Percentiles rank a stretch among this genome's conserved stretches.
Conservation (phyloP, 2,797 vertebrate species). For the Halcyon smyrnensis region DNA sequence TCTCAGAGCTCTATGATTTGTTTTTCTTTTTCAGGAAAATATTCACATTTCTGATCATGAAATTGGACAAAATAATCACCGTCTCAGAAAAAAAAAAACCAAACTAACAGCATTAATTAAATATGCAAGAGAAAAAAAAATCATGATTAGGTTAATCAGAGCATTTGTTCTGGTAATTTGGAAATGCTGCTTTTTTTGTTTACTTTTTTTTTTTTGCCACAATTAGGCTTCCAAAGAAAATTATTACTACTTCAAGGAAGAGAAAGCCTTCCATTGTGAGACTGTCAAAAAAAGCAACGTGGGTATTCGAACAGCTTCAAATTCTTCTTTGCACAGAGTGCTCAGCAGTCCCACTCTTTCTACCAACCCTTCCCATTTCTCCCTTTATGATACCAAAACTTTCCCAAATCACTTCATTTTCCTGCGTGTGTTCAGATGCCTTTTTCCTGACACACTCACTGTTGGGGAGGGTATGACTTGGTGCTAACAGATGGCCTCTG, state of each 20-base stretch:
- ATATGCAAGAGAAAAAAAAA: neutral
- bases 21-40: neutral
- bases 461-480: fast-evolving
- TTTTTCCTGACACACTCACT: neutral
- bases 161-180: neutral
- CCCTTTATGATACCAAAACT: neutral
- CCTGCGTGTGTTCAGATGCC: neutral
- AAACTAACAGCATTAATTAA: neutral
- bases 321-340: neutral
- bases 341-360: neutral
- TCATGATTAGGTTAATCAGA: neutral
- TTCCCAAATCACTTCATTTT: neutral
- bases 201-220: neutral
- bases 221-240: neutral
- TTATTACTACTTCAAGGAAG: neutral
- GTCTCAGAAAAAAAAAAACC: neutral
- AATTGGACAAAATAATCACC: neutral
- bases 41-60: neutral
- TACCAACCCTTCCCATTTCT: neutral
- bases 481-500: neutral
- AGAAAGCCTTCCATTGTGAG: neutral
- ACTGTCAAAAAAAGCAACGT: neutral
- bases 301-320: neutral
- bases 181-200: neutral
- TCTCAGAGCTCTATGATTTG: neutral